Conservation (phyloP, 2,888 invertebrate genomes). For the Microctonus aethiopoides region DNA sequence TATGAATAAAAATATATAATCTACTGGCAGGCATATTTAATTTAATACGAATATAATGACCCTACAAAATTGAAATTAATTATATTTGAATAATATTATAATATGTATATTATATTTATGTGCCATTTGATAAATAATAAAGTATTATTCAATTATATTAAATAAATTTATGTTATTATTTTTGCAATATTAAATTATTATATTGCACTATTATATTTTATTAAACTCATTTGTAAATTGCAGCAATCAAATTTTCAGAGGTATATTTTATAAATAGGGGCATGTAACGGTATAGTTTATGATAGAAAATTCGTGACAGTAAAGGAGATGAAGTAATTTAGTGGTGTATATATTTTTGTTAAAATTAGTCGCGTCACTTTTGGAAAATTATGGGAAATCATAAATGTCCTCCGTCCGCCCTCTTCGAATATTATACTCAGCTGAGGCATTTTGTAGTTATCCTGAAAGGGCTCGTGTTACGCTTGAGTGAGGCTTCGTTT, state of each 20-base stretch:
- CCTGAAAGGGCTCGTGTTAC: constrained; percentile 17
- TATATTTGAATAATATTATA: not conserved
- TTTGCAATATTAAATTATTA: no score
- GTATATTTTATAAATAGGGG: no score
- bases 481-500: constrained; percentile 4
- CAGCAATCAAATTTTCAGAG: no score
- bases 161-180: no score
- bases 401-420: not conserved
- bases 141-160: no score
- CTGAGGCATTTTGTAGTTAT: constrained; percentile 15
- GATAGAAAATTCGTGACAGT: no score
- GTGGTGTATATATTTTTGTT: not conserved
- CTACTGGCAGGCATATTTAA: not conserved
- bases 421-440: not conserved
- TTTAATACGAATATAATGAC: not conserved
- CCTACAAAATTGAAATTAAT: not conserved
- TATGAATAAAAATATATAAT: not conserved
- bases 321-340: no score
- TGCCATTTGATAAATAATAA: not conserved
- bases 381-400: constrained; percentile 5
- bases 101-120: not conserved
- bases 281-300: no score
- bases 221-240: no score
- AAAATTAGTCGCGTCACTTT: not conserved
- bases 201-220: no score